These are phyloP conservation scores for Germaria angustata DNA, from an alignment of 2,888 invertebrate genomes.

Conservation along the genomic window DNA sequence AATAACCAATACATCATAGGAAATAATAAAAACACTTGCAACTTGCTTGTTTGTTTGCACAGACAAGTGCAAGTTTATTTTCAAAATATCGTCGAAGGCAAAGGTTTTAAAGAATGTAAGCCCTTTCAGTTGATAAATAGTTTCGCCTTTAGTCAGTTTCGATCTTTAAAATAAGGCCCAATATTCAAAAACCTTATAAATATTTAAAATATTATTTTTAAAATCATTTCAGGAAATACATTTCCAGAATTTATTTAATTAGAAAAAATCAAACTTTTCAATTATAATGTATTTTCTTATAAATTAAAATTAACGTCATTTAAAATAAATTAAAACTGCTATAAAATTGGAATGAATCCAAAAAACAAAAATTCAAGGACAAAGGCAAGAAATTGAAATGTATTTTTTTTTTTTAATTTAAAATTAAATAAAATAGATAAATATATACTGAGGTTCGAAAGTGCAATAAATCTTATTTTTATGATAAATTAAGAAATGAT, in stretches of 20 bases:
- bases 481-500: constrained; percentile 9
- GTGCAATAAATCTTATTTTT: background rate
- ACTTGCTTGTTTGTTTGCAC: too few relatives aligned
- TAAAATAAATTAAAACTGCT: background rate
- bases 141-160: too few relatives aligned
- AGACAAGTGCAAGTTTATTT: too few relatives aligned
- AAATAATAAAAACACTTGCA: too few relatives aligned
- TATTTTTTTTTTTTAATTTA: constrained; percentile 1
- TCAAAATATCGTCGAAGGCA: too few relatives aligned
- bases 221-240: background rate
- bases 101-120: too few relatives aligned
- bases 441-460: background rate
- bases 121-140: too few relatives aligned
- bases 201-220: too few relatives aligned
- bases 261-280: too few relatives aligned
- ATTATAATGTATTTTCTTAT: background rate
- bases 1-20: too few relatives aligned
- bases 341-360: constrained; percentile 19
- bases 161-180: too few relatives aligned
- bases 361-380: constrained; percentile 11
- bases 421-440: background rate
- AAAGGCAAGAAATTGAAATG: constrained; percentile 15
- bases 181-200: too few relatives aligned
- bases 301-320: background rate
- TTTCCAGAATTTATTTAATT: background rate